These are phyloP conservation scores for Odobenus rosmarus DNA, from an alignment of 2,113 vertebrate genomes.

Conservation along the genomic window DNA sequence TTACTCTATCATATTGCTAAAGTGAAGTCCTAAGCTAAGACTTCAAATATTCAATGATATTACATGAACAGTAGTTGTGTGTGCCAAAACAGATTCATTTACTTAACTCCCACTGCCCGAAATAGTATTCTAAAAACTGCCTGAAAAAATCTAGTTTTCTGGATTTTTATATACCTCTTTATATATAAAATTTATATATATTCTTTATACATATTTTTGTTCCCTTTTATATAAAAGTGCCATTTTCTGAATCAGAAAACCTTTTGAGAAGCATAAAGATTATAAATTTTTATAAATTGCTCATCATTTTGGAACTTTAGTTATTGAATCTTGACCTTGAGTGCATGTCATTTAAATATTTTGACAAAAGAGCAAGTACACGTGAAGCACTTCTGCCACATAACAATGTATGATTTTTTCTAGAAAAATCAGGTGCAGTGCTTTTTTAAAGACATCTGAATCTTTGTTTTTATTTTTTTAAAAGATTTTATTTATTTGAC, in stretches of 20 bases:
- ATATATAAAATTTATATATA: background rate
- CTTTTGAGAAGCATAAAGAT: background rate
- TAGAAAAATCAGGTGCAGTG: background rate
- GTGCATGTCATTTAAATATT: background rate
- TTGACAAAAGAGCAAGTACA: background rate
- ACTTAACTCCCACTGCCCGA: background rate
- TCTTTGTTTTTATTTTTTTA: background rate
- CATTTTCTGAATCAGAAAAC: background rate
- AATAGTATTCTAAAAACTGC: background rate
- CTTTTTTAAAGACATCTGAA: background rate
- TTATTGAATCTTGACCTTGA: background rate
- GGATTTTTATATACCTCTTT: background rate
- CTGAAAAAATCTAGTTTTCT: background rate
- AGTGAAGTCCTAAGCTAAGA: background rate
- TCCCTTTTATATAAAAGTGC: background rate
- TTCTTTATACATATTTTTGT: background rate
- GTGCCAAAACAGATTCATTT: background rate
- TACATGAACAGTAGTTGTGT: background rate
- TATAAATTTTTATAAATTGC: background rate
- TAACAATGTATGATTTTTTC: background rate
- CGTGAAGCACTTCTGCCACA: background rate
- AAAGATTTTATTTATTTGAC: no score
- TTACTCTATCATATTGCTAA: background rate
- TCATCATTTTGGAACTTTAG: background rate
- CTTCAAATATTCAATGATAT: background rate